phyloP scores from a whole-genome alignment of 2,797 vertebrate genomes.

The Zonotrichia albicollis region DNA sequence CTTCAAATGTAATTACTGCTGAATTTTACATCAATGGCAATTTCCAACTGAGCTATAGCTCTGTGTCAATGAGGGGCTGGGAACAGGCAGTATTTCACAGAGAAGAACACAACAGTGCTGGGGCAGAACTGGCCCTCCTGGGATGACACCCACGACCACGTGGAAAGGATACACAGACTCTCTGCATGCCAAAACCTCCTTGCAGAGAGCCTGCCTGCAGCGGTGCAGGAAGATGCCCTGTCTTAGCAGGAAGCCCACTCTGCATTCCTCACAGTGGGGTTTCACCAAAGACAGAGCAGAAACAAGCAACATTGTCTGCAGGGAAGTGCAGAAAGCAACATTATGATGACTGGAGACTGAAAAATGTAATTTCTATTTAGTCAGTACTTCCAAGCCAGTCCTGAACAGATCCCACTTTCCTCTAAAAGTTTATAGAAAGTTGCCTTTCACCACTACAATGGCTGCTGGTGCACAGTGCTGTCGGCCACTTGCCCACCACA shows the following conservation, averaged over 20 bases:
- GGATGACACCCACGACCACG: background rate
- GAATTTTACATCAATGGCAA: constrained; percentile 53
- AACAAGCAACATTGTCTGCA: background rate
- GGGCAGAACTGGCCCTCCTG: constrained; percentile 16
- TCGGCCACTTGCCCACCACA: background rate
- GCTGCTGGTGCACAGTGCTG: background rate
- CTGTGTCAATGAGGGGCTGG: background rate
- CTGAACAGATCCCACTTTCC: background rate
- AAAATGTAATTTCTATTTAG: background rate
- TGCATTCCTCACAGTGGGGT: background rate
- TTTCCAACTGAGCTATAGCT: constrained; percentile 12
- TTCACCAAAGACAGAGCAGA: background rate
- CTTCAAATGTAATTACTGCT: constrained; percentile 7
- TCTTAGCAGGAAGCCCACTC: background rate
- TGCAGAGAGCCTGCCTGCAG: background rate
- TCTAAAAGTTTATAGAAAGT: background rate
- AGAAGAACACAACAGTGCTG: background rate
- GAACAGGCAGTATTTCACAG: constrained; percentile 29
- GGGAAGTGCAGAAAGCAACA: background rate
- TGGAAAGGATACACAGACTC: background rate
- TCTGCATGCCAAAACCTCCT: background rate
- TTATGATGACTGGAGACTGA: background rate
- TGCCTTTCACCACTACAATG: background rate
- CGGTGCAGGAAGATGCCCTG: background rate
- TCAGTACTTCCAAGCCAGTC: background rate